Evolutionary conservation across 2,888 invertebrate species (phyloP).

Genomic region (Archips xylosteana): DNA sequence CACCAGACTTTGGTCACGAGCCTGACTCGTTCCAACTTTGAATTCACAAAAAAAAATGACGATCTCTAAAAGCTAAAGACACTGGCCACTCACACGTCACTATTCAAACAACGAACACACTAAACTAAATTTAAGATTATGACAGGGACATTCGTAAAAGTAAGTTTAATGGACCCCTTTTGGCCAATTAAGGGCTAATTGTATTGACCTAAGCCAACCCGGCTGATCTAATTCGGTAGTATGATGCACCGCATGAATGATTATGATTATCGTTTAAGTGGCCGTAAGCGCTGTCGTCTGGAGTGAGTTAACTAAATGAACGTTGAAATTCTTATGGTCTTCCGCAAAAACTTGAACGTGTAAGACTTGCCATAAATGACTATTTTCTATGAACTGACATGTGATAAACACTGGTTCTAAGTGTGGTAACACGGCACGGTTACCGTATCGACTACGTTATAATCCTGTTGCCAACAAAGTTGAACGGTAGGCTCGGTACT

Average conservation of each 20-base stretch:
- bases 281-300: background rate
- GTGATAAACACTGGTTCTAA: too few relatives aligned
- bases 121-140: conserved; percentile 41
- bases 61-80: background rate
- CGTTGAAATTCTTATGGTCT: background rate
- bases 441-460: too few relatives aligned
- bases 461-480: too few relatives aligned
- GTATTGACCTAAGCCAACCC: conserved; percentile 83
- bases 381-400: too few relatives aligned
- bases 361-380: too few relatives aligned
- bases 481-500: too few relatives aligned
- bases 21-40: background rate
- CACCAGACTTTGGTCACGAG: background rate
- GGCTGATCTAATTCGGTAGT: conserved; percentile 72
- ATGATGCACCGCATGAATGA: conserved; percentile 67
- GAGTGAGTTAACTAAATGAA: background rate
- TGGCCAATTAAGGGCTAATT: conserved; percentile 78
- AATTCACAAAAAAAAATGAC: background rate
- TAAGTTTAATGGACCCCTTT: conserved; percentile 68
- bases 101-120: conserved; percentile 16
- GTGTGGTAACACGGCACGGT: too few relatives aligned
- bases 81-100: conserved; percentile 31
- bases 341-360: too few relatives aligned
- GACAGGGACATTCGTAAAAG: conserved; percentile 52
- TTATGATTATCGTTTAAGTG: conserved; percentile 19